A percentile compares a stretch with the other conserved stretches of the same genome.
Conservation (phyloP, 2,888 invertebrate genomes). For the Andrena dorsata region DNA sequence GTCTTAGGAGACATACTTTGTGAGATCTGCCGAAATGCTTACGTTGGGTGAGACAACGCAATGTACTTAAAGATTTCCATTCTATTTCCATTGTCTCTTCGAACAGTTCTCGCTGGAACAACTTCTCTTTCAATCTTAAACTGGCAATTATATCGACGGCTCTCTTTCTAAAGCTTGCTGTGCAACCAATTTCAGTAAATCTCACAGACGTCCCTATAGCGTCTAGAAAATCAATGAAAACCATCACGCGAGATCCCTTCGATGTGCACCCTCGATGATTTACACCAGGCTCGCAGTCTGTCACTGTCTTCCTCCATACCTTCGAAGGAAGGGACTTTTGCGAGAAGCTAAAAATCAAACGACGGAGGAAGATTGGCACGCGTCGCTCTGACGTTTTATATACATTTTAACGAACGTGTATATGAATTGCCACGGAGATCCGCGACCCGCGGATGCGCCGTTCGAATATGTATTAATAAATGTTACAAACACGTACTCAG, state of each 20-base stretch:
- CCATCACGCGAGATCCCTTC: slow-evolving; percentile 8
- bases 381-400: slow-evolving; percentile 42
- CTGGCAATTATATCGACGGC: not conserved
- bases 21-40: slow-evolving; percentile 34
- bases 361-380: slow-evolving; percentile 8
- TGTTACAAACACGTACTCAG: slow-evolving; percentile 26
- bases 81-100: slow-evolving; percentile 22
- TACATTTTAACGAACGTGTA: slow-evolving; percentile 33
- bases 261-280: slow-evolving; percentile 23
- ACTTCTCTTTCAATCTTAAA: not conserved
- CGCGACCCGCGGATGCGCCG: slow-evolving; percentile 12
- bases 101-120: not conserved
- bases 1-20: slow-evolving; percentile 19
- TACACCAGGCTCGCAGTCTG: slow-evolving; percentile 1
- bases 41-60: not conserved
- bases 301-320: slow-evolving; percentile 12
- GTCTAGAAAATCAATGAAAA: slow-evolving; percentile 15
- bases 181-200: slow-evolving; percentile 33
- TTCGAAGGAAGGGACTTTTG: not conserved
- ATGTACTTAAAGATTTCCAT: slow-evolving; percentile 32
- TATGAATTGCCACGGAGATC: slow-evolving; percentile 10
- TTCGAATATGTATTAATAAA: slow-evolving; percentile 29
- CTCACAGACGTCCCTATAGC: slow-evolving; percentile 28
- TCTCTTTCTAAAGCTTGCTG: not conserved
- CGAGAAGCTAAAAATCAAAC: slow-evolving; percentile 24